Base-by-base conservation (phyloP, 2,888 invertebrate genomes). In the Drosophila emarginata region DNA sequence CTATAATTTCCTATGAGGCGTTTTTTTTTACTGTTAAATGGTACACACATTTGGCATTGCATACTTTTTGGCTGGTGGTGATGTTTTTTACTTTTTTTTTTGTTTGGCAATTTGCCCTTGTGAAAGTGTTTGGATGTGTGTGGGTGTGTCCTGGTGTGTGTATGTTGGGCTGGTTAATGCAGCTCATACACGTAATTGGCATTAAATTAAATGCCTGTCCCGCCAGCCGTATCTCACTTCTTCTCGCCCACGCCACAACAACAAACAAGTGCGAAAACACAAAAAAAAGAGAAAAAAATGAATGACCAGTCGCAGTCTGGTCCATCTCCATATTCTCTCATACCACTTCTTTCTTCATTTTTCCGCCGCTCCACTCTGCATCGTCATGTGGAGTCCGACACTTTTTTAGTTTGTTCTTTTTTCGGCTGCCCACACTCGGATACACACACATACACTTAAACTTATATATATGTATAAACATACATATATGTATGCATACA, bases 141-240 rank as follows among this genome's bases (percentile, higher is more conserved):
- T 58, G 54, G 39, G 28, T 18, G 63, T 21, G 60, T 56, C 26
- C 53, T 53, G 52, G 40, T 40, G 58, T 60, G 37, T 54, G 66
- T 32, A 32, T 32, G 58, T 56, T 66, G 64, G 63, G 72, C 61
- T 61, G 87, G 88, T 86, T 89, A 87, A 89, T 89, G 86, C 81
- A 76, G 82, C 80, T 81, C 88, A 82, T 88, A 78, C 88, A 85
- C 72, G 83, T 87, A 87, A 87, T 87, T 87, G 89, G 82, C 87
- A 87, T 87, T 82, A 87, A 87, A 87, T 88, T 88, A 87, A 87
- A 89, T 84, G 79, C 84, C 72, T 45, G 64, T 45, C 45, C 45
- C 45, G 40, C 15, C 40, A 15, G 11, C 18, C 40, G 40, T 45
- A 45, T 45, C 40, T 45, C 68, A 69, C 56, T 63, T 18, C 39